Percentiles rank a stretch among this genome's conserved stretches.
Evolutionary conservation across 2,113 vertebrate genomes (phyloP).

Genomic region (Chloropsis hardwickii): DNA sequence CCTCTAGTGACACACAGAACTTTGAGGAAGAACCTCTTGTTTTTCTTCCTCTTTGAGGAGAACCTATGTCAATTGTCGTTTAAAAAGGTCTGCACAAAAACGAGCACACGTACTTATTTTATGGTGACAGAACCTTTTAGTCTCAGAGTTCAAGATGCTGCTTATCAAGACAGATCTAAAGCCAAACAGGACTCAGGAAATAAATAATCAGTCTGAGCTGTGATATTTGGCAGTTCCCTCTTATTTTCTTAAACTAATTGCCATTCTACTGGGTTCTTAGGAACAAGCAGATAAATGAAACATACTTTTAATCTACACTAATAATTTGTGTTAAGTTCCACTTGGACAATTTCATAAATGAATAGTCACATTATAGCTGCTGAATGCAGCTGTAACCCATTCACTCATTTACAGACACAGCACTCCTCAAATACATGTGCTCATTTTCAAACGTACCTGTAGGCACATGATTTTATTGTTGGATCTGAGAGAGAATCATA

Average conservation of each 20-base stretch:
- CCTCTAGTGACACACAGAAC: neutral
- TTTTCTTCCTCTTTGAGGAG: neutral
- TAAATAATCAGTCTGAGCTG: neutral
- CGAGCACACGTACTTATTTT: neutral
- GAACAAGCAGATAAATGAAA: constrained; percentile 20
- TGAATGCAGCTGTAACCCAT: neutral
- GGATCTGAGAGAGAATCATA: neutral
- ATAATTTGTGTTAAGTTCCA: constrained; percentile 34
- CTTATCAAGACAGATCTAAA: neutral
- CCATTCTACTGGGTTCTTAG: neutral
- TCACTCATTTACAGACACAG: neutral
- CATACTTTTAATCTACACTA: constrained; percentile 16
- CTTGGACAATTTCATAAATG: constrained; percentile 23
- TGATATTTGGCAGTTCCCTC: neutral
- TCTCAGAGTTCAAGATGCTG: neutral
- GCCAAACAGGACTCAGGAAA: neutral
- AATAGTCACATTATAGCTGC: neutral
- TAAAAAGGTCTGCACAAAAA: neutral
- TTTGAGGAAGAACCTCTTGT: neutral
- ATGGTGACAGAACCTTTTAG: neutral
- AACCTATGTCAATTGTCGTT: neutral
- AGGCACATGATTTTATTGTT: neutral
- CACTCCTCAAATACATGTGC: neutral
- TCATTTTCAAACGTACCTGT: neutral
- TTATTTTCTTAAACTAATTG: constrained; percentile 5